Conservation (phyloP, 2,888 invertebrate species). For the Nasonovia ribisnigri region DNA sequence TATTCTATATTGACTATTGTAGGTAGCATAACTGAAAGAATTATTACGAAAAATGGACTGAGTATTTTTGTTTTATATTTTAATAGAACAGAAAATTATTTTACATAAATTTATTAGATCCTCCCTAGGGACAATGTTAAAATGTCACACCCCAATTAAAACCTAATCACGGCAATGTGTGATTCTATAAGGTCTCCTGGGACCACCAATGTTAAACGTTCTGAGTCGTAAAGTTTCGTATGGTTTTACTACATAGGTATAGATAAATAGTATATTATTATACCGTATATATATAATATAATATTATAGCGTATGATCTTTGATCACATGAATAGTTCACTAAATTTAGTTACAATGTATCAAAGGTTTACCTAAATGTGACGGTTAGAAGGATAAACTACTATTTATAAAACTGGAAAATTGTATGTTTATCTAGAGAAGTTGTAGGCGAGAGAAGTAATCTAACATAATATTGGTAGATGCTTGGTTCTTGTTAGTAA, state of each 20-base stretch:
- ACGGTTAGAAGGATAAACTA: neutral
- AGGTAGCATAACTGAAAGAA: neutral
- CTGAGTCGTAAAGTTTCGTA: neutral
- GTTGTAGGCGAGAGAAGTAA: too few species aligned
- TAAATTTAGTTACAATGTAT: neutral
- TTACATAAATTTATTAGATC: neutral
- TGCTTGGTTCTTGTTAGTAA: neutral
- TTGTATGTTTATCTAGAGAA: neutral
- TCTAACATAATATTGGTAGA: neutral
- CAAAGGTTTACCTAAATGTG: neutral
- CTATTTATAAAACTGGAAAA: neutral
- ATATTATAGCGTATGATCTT: neutral
- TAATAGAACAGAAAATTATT: neutral
- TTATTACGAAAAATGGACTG: neutral
- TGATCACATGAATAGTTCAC: neutral
- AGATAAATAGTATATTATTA: neutral
- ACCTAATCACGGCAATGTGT: slow-evolving; percentile 8
- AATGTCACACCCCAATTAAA: slow-evolving; percentile 19
- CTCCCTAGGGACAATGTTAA: neutral
- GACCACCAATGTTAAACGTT: neutral
- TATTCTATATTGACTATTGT: neutral
- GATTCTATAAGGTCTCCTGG: neutral
- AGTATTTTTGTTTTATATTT: neutral
- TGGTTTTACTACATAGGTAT: neutral
- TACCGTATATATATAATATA: neutral